Evolutionary conservation across 2,888 invertebrate genomes (phyloP).

Genomic region (Anaspis maculata): DNA sequence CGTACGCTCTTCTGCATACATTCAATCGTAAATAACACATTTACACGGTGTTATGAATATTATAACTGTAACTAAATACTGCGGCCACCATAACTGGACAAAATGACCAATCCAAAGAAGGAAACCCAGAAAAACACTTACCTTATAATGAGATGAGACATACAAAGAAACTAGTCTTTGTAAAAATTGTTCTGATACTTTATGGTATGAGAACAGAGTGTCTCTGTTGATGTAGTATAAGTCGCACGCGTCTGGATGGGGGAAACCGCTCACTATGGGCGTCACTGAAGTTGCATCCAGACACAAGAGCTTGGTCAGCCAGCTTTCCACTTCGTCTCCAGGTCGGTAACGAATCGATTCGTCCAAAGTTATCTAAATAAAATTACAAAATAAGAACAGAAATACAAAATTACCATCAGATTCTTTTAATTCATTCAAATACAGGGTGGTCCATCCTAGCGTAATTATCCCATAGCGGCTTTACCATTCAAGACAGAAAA

Average conservation of each 20-base stretch:
- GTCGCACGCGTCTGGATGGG: constrained; percentile 82
- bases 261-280: constrained; percentile 69
- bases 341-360: constrained; percentile 92
- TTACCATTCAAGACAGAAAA: too few species aligned
- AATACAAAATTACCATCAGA: constrained; percentile 1
- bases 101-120: too few species aligned
- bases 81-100: too few species aligned
- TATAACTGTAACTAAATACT: too few species aligned
- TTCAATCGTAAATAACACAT: too few species aligned
- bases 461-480: too few species aligned
- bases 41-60: too few species aligned
- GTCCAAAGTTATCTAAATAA: constrained; percentile 63
- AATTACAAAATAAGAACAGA: too few species aligned
- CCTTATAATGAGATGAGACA: constrained; percentile 97
- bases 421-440: too few species aligned
- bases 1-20: too few species aligned
- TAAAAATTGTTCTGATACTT: constrained; percentile 85
- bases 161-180: constrained; percentile 88
- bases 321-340: constrained; percentile 80
- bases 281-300: constrained; percentile 71
- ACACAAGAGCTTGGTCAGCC: constrained; percentile 88
- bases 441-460: too few species aligned
- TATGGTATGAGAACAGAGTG: constrained; percentile 93
- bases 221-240: constrained; percentile 84
- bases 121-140: too few species aligned